Conservation (phyloP, 1,140 invertebrate species). For the Pseudachorutes palmiensis region DNA sequence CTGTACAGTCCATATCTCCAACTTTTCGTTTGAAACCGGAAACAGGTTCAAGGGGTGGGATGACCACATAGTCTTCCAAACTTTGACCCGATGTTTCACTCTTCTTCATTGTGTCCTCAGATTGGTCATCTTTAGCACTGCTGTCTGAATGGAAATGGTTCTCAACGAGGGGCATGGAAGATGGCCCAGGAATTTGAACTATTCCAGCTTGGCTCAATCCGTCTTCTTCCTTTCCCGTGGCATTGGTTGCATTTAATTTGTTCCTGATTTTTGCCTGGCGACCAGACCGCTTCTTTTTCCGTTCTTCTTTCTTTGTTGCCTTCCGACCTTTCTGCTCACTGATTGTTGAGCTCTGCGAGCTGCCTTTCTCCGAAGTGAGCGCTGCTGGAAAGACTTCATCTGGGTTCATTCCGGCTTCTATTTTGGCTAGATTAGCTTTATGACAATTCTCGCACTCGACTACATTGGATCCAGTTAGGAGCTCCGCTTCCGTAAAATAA, state of each 20-base stretch:
- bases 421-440: constrained; percentile 26
- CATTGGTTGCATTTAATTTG: neutral
- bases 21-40: neutral
- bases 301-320: constrained; percentile 2
- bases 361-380: neutral
- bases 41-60: neutral
- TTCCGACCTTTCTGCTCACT: neutral
- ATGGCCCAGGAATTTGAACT: too few relatives aligned
- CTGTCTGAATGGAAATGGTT: constrained; percentile 18
- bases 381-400: constrained; percentile 32
- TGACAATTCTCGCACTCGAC: constrained; percentile 37
- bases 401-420: constrained; percentile 20
- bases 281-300: neutral
- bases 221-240: neutral
- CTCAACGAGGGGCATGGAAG: constrained; percentile 21
- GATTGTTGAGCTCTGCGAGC: neutral
- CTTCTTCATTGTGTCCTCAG: constrained; percentile 16
- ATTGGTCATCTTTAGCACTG: neutral
- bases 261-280: neutral
- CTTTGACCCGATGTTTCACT: constrained; percentile 12
- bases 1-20: neutral
- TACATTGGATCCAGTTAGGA: constrained; percentile 26
- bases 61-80: constrained; percentile 24
- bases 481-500: constrained; percentile 26
- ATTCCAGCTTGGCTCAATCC: too few relatives aligned